Evolutionary conservation across 2,797 vertebrate genomes (phyloP).

Genomic region (Cyclopterus lumpus): DNA sequence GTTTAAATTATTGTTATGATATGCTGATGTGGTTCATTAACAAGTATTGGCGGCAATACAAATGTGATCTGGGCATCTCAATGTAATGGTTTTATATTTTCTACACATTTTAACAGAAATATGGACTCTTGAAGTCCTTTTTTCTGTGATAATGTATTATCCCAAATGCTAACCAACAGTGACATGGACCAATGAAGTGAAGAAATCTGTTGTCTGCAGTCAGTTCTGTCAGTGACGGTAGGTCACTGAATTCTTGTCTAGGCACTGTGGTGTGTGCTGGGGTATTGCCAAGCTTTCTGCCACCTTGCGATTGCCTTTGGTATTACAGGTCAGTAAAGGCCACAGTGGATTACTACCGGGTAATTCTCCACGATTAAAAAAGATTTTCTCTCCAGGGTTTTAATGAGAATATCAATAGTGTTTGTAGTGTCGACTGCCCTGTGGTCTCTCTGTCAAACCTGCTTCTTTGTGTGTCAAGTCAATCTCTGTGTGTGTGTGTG

Average conservation of each 20-base stretch:
- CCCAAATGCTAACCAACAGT: background rate
- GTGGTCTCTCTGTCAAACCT: conserved; percentile 40
- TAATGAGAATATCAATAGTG: conserved; percentile 74
- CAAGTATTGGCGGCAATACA: no score
- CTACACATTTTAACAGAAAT: background rate
- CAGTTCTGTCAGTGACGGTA: conserved; percentile 3
- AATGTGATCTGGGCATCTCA: no score
- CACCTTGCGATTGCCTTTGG: conserved; percentile 51
- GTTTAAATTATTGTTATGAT: no score
- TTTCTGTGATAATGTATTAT: background rate
- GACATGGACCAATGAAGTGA: background rate
- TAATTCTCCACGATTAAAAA: conserved; percentile 75
- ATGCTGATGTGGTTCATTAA: no score
- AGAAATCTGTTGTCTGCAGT: background rate
- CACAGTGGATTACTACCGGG: conserved; percentile 68
- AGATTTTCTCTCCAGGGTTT: conserved; percentile 73
- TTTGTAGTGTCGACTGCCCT: conserved; percentile 45
- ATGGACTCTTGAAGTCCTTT: background rate
- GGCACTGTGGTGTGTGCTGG: background rate
- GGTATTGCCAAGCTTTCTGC: conserved; percentile 34
- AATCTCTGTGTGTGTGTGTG: conserved; percentile 8
- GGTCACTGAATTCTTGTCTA: conserved; percentile 9
- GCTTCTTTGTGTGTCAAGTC: conserved; percentile 23
- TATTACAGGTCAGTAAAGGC: conserved; percentile 57
- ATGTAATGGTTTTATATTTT: background rate